A percentile compares a stretch with the other conserved stretches of the same genome.
These are phyloP conservation scores for Torymus texanus DNA, from an alignment of 2,888 invertebrate genomes.

Conservation along the genomic window DNA sequence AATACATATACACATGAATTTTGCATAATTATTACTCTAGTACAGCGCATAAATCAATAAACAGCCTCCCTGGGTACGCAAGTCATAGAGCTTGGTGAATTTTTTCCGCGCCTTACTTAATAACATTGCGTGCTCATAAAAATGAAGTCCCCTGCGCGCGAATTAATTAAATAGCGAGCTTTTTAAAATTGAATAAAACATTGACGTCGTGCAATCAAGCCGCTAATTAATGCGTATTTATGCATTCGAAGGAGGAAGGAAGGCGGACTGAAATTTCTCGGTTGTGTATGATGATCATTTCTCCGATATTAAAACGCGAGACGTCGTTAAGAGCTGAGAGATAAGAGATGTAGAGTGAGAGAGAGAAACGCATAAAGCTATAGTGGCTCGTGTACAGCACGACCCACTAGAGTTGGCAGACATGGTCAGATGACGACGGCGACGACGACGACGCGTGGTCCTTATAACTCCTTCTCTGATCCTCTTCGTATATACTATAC, in stretches of 20 bases:
- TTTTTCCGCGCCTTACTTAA: conserved; percentile 23
- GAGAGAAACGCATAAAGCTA: too few species aligned
- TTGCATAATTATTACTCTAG: too few species aligned
- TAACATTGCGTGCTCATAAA: conserved; percentile 17
- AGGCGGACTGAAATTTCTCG: neutral
- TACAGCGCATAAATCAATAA: conserved; percentile 26
- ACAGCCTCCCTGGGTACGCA: neutral
- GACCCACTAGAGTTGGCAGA: too few species aligned
- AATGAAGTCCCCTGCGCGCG: conserved; percentile 37
- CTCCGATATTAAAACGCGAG: conserved; percentile 13
- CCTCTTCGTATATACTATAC: too few species aligned
- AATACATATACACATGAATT: too few species aligned
- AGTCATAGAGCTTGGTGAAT: too few species aligned
- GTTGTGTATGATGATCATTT: conserved; percentile 5
- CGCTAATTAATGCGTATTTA: conserved; percentile 47
- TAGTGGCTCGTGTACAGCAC: neutral
- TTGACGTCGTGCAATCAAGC: conserved; percentile 35
- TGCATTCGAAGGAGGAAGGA: conserved; percentile 22
- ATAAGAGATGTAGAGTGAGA: too few species aligned
- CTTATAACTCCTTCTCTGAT: too few species aligned
- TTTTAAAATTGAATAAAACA: conserved; percentile 53
- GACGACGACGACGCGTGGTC: too few species aligned
- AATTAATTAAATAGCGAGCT: conserved; percentile 45
- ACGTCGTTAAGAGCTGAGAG: conserved; percentile 5
- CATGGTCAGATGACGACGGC: too few species aligned